These are phyloP conservation scores for Spinus pinus DNA, from an alignment of 2,797 vertebrate genomes.

Conservation along the genomic window DNA sequence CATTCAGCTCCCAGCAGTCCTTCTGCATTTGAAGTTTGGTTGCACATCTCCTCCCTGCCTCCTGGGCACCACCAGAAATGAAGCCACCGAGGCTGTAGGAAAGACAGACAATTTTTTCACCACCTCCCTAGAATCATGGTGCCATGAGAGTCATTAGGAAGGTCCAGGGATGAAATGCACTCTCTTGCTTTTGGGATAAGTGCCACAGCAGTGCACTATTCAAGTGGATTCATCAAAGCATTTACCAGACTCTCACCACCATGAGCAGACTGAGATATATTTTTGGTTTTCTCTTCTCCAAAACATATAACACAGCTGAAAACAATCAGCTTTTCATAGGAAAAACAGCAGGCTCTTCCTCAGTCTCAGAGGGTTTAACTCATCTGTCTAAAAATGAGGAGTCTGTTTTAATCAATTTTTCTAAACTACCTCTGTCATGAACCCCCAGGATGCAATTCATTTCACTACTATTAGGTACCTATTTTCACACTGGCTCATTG, in stretches of 20 bases:
- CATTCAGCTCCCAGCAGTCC: background rate
- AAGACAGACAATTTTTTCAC: background rate
- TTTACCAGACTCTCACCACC: background rate
- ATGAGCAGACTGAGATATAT: background rate
- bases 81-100: background rate
- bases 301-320: slow-evolving; percentile 7
- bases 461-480: background rate
- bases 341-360: slow-evolving; percentile 18
- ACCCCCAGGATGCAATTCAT: background rate
- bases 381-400: background rate
- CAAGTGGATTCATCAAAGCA: background rate
- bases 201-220: background rate
- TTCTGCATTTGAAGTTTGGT: background rate
- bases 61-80: background rate
- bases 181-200: background rate
- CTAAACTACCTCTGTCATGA: background rate
- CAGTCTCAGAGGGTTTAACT: background rate
- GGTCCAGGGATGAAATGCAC: background rate
- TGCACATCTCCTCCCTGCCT: background rate
- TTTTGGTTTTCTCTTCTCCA: background rate
- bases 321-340: slow-evolving; percentile 1
- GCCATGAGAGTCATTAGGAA: background rate
- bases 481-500: background rate
- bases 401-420: background rate
- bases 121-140: background rate